These are phyloP conservation scores for Epinotia brunnichana DNA, from an alignment of 2,888 invertebrate species.

Conservation along the genomic window DNA sequence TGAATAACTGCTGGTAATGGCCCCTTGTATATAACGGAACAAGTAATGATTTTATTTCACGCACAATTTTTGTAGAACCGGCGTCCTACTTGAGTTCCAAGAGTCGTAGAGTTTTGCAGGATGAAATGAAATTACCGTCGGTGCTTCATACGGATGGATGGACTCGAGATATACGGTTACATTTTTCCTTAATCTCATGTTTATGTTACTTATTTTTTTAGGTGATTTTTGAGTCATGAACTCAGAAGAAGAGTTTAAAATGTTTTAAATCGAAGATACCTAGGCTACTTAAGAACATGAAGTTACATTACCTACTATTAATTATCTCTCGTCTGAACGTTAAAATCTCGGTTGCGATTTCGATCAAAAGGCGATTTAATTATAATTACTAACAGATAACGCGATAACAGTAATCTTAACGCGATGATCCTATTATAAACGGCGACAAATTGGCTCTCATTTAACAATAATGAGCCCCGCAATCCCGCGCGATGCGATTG, in stretches of 20 bases:
- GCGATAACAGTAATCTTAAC: constrained; percentile 25
- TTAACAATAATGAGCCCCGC: constrained; percentile 35
- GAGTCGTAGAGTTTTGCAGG: constrained; percentile 23
- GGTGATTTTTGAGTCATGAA: background rate
- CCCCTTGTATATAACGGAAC: constrained; percentile 41
- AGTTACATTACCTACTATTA: no score
- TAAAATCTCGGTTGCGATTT: no score
- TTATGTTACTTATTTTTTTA: background rate
- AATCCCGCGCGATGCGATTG: constrained; percentile 37
- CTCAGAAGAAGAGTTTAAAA: no score
- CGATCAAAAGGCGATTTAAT: background rate
- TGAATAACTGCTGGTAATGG: constrained; percentile 48
- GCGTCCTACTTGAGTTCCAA: constrained; percentile 16
- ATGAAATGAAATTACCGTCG: constrained; percentile 12
- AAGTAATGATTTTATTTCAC: constrained; percentile 45
- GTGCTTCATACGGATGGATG: constrained; percentile 28
- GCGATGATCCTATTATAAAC: constrained; percentile 31
- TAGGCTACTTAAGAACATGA: no score
- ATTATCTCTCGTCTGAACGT: no score
- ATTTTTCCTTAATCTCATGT: constrained; percentile 22
- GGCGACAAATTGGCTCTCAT: constrained; percentile 37
- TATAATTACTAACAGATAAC: constrained; percentile 3
- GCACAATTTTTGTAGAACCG: constrained; percentile 41
- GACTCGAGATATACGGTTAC: constrained; percentile 3
- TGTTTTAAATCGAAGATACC: no score